phyloP scores from a whole-genome alignment of 35 echinoderm and acorn worm species.

The Ophioderma brevispina region DNA sequence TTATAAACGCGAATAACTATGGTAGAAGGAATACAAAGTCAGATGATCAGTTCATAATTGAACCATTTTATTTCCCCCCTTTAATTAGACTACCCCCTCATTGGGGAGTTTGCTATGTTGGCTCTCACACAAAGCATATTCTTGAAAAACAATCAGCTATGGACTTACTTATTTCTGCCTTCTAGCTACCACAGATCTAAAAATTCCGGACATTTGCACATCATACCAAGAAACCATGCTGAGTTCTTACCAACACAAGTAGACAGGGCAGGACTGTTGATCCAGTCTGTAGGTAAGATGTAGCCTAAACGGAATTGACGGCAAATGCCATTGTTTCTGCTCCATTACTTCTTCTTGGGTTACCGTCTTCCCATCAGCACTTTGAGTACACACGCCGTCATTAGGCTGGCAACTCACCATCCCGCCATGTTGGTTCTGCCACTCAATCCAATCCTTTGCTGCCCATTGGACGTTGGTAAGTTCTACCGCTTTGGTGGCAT shows the following conservation, averaged over 20 bases:
- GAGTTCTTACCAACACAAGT: slow-evolving; percentile 1
- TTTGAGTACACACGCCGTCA: slow-evolving; percentile 28
- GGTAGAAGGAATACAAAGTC: too few relatives aligned
- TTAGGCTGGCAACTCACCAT: background rate
- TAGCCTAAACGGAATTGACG: slow-evolving; percentile 69
- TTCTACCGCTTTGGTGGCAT: slow-evolving; percentile 75
- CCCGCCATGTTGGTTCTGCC: background rate
- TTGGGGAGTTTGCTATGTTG: too few relatives aligned
- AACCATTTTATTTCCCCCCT: too few relatives aligned
- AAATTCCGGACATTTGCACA: too few relatives aligned
- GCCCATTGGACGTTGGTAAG: slow-evolving; percentile 87
- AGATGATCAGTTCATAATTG: too few relatives aligned
- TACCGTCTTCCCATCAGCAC: slow-evolving; percentile 50
- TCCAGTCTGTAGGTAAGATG: slow-evolving; percentile 43
- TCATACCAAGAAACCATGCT: too few relatives aligned
- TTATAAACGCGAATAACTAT: too few relatives aligned
- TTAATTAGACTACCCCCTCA: too few relatives aligned
- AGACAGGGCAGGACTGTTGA: background rate
- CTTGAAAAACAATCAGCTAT: too few relatives aligned
- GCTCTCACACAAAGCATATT: too few relatives aligned
- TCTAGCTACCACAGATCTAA: too few relatives aligned
- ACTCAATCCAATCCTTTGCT: slow-evolving; percentile 46
- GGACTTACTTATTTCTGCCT: too few relatives aligned
- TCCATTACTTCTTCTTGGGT: slow-evolving; percentile 29
- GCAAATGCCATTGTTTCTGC: slow-evolving; percentile 51